Conservation (phyloP, 2,888 invertebrate species). For the Anoncus sp. region DNA sequence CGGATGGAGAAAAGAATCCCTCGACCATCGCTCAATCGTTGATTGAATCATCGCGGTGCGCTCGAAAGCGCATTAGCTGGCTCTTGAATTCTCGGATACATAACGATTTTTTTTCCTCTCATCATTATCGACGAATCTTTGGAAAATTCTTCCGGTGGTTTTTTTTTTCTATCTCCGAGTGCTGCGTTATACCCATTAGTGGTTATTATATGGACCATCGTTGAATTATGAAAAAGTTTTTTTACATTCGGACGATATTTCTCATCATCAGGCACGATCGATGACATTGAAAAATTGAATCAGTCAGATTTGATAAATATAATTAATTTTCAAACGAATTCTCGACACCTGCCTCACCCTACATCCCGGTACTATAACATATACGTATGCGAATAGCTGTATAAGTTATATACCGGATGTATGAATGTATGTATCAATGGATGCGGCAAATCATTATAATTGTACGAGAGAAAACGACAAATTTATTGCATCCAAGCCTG, state of each 20-base stretch:
- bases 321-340: conserved; percentile 60
- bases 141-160: not conserved
- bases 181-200: too few species aligned
- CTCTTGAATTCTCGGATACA: conserved; percentile 32
- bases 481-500: conserved; percentile 52
- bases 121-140: not conserved
- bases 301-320: conserved; percentile 57
- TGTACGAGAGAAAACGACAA: conserved; percentile 59
- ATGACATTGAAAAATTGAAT: conserved; percentile 59
- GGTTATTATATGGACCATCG: conserved; percentile 1
- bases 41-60: conserved; percentile 52
- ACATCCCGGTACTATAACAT: conserved; percentile 16
- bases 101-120: conserved; percentile 5
- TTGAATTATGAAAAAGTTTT: not conserved
- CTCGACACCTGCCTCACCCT: conserved; percentile 52
- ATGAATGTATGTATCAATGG: conserved; percentile 48
- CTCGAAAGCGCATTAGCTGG: conserved; percentile 24
- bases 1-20: conserved; percentile 32
- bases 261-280: conserved; percentile 11
- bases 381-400: conserved; percentile 9
- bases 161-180: conserved; percentile 3
- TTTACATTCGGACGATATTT: not conserved
- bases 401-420: conserved; percentile 1
- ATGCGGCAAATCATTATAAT: conserved; percentile 64
- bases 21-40: conserved; percentile 42